Base-by-base conservation (phyloP, 2,888 invertebrate genomes). In the Tethea ocularis region DNA sequence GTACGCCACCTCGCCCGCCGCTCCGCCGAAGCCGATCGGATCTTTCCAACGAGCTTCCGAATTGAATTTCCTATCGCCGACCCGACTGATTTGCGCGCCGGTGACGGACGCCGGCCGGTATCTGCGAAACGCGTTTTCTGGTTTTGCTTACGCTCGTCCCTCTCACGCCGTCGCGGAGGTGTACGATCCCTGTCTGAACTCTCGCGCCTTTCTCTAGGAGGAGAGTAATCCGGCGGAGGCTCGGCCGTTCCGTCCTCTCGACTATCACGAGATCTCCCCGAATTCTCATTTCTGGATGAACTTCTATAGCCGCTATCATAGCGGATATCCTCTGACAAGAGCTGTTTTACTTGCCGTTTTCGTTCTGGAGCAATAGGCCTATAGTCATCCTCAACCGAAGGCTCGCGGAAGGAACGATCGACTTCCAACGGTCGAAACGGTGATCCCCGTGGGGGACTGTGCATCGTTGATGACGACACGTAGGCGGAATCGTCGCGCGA, bases 1-100 rank as follows among this genome's bases (percentile, higher is more conserved):
- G 75, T 94, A 86, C 86, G 95, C 95, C 78, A 95, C 89, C 87
- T 95, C 94, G 72, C 95, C 91, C 88, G 95, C 94, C 69, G 94
- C 94, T 87, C 97, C 94, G 90, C 89, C 26, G 91, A 93, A 22
- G 96, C 96, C 17, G 97, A 96, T 5, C 97, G 95, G 60, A 97
- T 95, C 88, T 97, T 97, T 59, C 96, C 97, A 20, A 97, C 97
- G 65, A 97, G 87, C 86, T 97, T 97, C 68, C 97, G 94, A 74
- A 97, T 95, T 22, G 97, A 97, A 80, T 97, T 97, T 56, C 97
- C 97, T 80, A 96, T 96, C 63, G 95, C 90, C 29, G 94, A 93
- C 0, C 95, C 94, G 59, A 95, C 93, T 0, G 94, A 94, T 64
- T 93, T 90, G 57, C 90, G 83, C 29, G 81, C 89, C 0, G 93